Base-by-base conservation (phyloP, 92 coral and sea anemone species). In the Muricea muricata region DNA sequence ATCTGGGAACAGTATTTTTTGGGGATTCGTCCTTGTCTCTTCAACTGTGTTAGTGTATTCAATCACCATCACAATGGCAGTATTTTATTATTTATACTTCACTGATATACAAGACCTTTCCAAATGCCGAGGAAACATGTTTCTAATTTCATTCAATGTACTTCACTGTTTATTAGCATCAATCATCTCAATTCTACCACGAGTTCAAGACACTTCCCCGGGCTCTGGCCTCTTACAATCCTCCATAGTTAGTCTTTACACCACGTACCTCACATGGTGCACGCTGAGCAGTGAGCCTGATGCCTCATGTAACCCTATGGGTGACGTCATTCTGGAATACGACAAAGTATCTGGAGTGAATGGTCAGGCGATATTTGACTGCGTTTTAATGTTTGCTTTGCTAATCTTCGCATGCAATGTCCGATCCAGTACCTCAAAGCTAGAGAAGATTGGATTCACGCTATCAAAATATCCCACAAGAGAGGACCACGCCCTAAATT, bases 261-360 rank as follows among this genome's bases (percentile, higher is more conserved):
- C 98, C 17, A 97, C 94, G 99, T 97, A 97, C 50, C 78, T 97
- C 12, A 97, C 99, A 12, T 97, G 99, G 99, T 94, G 94, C 66
- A 97, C 99, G 34, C 87, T 97, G 21, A 92, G 98, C 37, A 92
- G 93, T 61, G 98, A 97, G 33, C 99, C 99, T 23, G 99, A 94
- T 48, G 80, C 92, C 45, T 88, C 84, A 80, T 97, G 99, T 29
- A 97, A 97, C 48, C 99, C 99, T n/a, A 84, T 97, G 63, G 99
- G 99, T 39, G 87, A 93, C 58, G 90, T 94, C 14, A 92, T 97
- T 69, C 74, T 97, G 48, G 99, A 97, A 81, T 97, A 97, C 73
- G 99, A 97, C 67, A 93, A 97, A 79, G 92, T 92, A 32, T 92
- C 99, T 7, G 99, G 99, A 9, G 94, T 97, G 29, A 94, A 97